phyloP scores from a whole-genome alignment of 2,888 invertebrate species.

The Plagiodera versicolora region DNA sequence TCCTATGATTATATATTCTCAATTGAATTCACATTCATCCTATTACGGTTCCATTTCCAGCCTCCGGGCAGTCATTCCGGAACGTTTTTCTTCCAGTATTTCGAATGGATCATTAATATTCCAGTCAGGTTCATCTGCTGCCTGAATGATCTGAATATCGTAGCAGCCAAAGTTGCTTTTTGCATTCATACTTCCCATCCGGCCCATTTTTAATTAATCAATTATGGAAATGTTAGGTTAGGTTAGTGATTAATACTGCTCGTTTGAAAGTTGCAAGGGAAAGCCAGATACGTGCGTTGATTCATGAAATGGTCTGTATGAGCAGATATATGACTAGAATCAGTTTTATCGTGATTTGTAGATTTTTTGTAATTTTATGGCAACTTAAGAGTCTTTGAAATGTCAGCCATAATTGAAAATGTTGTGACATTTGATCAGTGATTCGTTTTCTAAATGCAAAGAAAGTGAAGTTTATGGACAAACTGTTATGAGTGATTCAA shows the following conservation, averaged over 20 bases:
- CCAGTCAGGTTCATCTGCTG: slow-evolving; percentile 31
- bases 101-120: slow-evolving; percentile 35
- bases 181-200: slow-evolving; percentile 19
- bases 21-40: no score
- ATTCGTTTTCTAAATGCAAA: no score
- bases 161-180: slow-evolving; percentile 15
- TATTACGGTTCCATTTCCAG: no score
- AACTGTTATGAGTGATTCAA: no score
- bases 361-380: no score
- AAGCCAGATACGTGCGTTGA: slow-evolving; percentile 2
- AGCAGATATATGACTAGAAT: not conserved
- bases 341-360: no score
- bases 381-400: no score
- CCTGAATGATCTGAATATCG: slow-evolving; percentile 20
- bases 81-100: slow-evolving; percentile 27
- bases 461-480: no score
- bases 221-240: slow-evolving; percentile 20
- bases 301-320: not conserved
- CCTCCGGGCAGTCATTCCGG: no score
- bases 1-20: no score
- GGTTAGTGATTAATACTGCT: slow-evolving; percentile 16
- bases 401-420: no score
- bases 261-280: slow-evolving; percentile 12
- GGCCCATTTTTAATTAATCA: slow-evolving; percentile 31
- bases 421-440: no score